phyloP scores from a whole-genome alignment of 2,888 invertebrate species.

The Standfussiana lucernea region DNA sequence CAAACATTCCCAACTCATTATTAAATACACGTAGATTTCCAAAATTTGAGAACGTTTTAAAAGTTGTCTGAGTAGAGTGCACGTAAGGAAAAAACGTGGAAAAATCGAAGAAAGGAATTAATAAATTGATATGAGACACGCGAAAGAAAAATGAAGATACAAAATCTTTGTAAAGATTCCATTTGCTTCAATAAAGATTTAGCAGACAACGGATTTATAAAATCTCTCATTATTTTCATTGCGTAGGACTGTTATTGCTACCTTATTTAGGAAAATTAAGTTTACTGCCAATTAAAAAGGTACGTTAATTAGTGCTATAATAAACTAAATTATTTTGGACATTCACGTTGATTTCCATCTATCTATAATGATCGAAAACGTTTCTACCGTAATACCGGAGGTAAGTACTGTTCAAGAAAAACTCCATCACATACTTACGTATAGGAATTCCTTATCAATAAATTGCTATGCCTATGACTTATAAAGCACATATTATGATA shows the following conservation, averaged over 20 bases:
- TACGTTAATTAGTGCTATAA: background rate
- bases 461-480: background rate
- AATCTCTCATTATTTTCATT: conserved; percentile 5
- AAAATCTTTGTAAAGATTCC: background rate
- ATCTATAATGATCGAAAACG: too few relatives aligned
- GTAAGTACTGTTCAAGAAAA: background rate
- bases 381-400: background rate
- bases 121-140: conserved; percentile 22
- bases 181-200: conserved; percentile 8
- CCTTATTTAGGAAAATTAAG: background rate
- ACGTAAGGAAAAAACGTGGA: background rate
- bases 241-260: background rate
- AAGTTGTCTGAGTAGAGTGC: background rate
- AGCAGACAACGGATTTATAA: conserved; percentile 16
- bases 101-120: conserved; percentile 18
- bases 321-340: background rate
- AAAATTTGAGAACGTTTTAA: conserved; percentile 19
- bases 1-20: conserved; percentile 16
- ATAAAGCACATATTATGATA: background rate
- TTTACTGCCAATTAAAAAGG: background rate
- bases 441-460: background rate
- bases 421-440: background rate
- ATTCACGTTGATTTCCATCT: background rate
- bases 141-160: conserved; percentile 3
- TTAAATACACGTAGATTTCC: background rate